Conservation (phyloP, 2,888 invertebrate genomes). For the Podabrus alpinus region DNA sequence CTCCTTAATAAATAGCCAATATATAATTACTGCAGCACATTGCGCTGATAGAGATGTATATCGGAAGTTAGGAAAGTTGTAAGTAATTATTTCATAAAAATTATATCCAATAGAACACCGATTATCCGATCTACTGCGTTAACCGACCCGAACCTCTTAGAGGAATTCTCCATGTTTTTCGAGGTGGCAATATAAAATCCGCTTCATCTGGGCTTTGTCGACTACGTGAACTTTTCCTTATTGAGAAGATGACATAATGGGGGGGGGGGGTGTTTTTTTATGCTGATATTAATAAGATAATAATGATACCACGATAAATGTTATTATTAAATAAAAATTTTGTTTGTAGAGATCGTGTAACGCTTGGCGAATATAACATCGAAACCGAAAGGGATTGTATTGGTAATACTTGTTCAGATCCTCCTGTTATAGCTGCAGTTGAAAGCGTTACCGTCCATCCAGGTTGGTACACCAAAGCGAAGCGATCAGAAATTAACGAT, state of each 20-base stretch:
- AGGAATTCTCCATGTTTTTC: too few relatives aligned
- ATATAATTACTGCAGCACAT: slow-evolving; percentile 67
- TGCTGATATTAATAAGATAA: too few relatives aligned
- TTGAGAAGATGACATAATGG: too few relatives aligned
- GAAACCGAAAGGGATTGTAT: slow-evolving; percentile 51
- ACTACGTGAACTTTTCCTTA: too few relatives aligned
- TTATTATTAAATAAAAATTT: too few relatives aligned
- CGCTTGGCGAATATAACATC: slow-evolving; percentile 55
- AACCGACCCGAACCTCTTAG: too few relatives aligned
- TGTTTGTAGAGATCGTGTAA: slow-evolving; percentile 32
- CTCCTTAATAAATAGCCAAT: slow-evolving; percentile 62
- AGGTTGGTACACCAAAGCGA: slow-evolving; percentile 41
- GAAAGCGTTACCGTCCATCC: slow-evolving; percentile 51
- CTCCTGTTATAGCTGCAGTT: slow-evolving; percentile 47
- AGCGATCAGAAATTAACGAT: slow-evolving; percentile 35
- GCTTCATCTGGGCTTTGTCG: too few relatives aligned
- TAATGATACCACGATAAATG: too few relatives aligned
- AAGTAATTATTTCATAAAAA: slow-evolving; percentile 50
- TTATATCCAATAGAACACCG: too few relatives aligned
- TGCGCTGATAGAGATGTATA: slow-evolving; percentile 54
- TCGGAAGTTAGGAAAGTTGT: slow-evolving; percentile 61
- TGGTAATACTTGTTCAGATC: slow-evolving; percentile 49
- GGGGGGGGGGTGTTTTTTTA: too few relatives aligned
- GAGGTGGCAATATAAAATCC: too few relatives aligned
- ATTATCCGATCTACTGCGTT: too few relatives aligned